Evolutionary conservation across 37 sponge, comb jelly and placozoan species (phyloP).

Genomic region (Theonella swinhoei): DNA sequence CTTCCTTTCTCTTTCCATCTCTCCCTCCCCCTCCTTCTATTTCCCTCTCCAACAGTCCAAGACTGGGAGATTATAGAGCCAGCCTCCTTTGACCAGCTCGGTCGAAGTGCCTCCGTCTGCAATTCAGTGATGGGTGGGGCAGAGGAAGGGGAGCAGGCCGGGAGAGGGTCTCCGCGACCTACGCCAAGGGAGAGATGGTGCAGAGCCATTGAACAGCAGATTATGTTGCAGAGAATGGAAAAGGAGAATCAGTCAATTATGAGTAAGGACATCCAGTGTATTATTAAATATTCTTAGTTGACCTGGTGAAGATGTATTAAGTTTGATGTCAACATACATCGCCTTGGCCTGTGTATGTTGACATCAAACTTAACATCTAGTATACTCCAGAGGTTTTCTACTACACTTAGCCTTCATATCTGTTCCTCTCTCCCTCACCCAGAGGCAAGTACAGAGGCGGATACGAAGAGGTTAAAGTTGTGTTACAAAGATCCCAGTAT

Average conservation of each 20-base stretch:
- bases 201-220: constrained; percentile 74
- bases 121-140: no score
- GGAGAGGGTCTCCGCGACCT: constrained; percentile 12
- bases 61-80: constrained; percentile 35
- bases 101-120: no score
- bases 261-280: constrained; percentile 25
- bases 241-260: constrained; percentile 42
- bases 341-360: background rate
- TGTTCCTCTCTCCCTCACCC: background rate
- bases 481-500: constrained; percentile 10
- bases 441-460: constrained; percentile 16
- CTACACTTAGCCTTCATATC: background rate
- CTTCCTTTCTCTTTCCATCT: no score
- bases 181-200: constrained; percentile 55
- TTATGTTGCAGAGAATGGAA: constrained; percentile 66
- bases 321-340: no score
- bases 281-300: no score
- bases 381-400: background rate
- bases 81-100: constrained; percentile 19
- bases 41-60: constrained; percentile 10
- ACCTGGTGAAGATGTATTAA: no score
- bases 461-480: constrained; percentile 18
- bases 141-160: background rate
- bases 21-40: background rate
- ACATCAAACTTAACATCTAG: background rate